Evolutionary conservation across 2,113 vertebrate genomes (phyloP).

Genomic region (Antennarius striatus): DNA sequence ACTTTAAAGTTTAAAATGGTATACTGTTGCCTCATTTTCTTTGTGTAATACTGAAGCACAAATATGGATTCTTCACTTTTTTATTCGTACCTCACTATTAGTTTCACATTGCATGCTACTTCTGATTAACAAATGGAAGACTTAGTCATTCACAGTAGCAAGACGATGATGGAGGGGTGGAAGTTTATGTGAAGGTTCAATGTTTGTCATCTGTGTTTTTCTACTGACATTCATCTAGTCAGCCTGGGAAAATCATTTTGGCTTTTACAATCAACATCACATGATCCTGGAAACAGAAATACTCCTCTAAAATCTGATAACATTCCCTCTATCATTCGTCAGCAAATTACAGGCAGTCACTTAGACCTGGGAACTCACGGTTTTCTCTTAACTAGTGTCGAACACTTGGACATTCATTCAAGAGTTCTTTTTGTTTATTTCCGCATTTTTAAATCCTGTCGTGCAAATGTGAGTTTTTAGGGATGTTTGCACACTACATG

Average conservation of each 20-base stretch:
- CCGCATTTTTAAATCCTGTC: slow-evolving; percentile 60
- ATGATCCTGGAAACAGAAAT: slow-evolving; percentile 50
- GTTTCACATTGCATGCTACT: slow-evolving; percentile 4
- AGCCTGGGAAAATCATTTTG: slow-evolving; percentile 69
- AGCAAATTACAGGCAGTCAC: slow-evolving; percentile 57
- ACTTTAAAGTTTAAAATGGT: slow-evolving; percentile 22
- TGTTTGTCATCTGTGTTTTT: slow-evolving; percentile 38
- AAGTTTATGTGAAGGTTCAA: slow-evolving; percentile 62
- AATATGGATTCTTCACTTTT: background rate
- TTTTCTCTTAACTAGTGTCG: slow-evolving; percentile 36
- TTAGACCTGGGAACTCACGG: slow-evolving; percentile 60
- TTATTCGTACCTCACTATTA: background rate
- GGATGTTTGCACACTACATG: slow-evolving; percentile 67
- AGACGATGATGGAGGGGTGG: background rate
- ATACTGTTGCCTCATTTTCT: slow-evolving; percentile 4
- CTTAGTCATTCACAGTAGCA: too few relatives aligned
- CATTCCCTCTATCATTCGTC: slow-evolving; percentile 33
- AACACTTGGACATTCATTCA: slow-evolving; percentile 26
- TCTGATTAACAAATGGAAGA: background rate
- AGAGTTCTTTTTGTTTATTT: slow-evolving; percentile 64
- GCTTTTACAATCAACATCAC: slow-evolving; percentile 70
- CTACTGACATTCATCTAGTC: slow-evolving; percentile 52
- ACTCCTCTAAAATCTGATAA: slow-evolving; percentile 57
- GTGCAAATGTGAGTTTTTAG: slow-evolving; percentile 66
- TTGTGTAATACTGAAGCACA: too few relatives aligned